Base-by-base conservation (phyloP, 1,140 invertebrate genomes). In the Hypsibius dujardini region DNA sequence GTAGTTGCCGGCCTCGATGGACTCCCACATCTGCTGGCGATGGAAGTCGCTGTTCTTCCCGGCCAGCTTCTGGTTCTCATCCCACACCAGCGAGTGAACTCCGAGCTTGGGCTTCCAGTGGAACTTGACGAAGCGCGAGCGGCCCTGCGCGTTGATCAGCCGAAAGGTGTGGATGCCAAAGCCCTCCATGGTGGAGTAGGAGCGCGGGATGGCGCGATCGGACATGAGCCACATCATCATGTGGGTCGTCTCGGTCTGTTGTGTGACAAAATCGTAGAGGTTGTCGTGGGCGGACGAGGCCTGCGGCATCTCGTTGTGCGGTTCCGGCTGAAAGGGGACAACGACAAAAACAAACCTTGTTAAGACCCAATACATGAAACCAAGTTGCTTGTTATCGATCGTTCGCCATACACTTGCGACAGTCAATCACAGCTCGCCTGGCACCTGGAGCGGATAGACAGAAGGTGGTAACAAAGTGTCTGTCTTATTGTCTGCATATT, bases 151-250 rank as follows among this genome's bases (percentile, higher is more conserved):
- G 78, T 88, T 88, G 47, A 87, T 83, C 47, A 88, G 79, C 75
- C 86, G 85, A 76, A 84, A 88, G 1, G 87, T 88, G 76, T 88
- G 85, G 42, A 85, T 84, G n/a, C 86, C 85, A 75, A 86, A 86
- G 3, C 85, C 84, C 74, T 87, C 83, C 85, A 87, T 87, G 74
- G 76, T 77, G n/a, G 83, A 77, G 75, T 76, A 83, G 1, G 84
- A 83, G 75, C 84, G 82, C 1, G 84, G 84, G 2, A 79, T 84
- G n/a, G 84, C 84, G 47, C 83, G 77, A 75, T 85, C 83, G 7
- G 79, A 79, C 73, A 84, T 84, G 72, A 85, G 74, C 76, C 84
- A 83, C 73, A 79, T 80, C 46, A 84, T 78, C 50, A 45, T 45
- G 75, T 84, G 83, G 45, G 79, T 79, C 7, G 80, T 78, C 75